A percentile compares a stretch with the other conserved stretches of the same genome.
Evolutionary conservation across 2,113 vertebrate species (phyloP).

Genomic region (Eclectus roratus): DNA sequence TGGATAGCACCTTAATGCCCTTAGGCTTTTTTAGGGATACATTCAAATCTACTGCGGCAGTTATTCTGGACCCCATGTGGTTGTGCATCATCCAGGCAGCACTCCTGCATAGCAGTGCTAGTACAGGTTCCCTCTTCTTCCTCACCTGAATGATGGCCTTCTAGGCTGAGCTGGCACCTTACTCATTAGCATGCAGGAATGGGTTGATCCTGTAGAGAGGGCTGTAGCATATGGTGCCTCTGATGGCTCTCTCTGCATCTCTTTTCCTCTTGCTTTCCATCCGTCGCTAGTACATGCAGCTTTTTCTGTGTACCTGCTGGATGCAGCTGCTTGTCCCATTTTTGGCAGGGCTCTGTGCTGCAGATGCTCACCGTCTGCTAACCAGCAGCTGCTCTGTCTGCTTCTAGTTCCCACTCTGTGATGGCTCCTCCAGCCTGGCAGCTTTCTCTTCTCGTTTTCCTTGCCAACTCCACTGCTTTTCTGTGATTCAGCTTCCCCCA

Average conservation of each 20-base stretch:
- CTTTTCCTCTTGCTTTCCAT: neutral
- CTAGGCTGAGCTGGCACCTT: neutral
- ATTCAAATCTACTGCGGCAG: neutral
- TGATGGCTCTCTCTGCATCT: neutral
- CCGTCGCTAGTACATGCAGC: fast-evolving
- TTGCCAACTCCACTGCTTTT: neutral
- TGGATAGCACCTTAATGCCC: neutral
- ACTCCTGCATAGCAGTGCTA: fast-evolving
- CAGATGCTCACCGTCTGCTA: slow-evolving; percentile 49
- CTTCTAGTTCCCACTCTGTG: neutral
- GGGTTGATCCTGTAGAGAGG: neutral
- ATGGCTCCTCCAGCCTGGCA: neutral
- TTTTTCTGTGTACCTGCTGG: neutral
- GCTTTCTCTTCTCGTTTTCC: neutral
- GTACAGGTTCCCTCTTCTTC: neutral
- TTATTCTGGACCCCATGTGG: fast-evolving
- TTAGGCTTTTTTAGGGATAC: neutral
- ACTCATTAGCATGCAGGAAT: neutral
- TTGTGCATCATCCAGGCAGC: fast-evolving
- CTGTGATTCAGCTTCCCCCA: neutral
- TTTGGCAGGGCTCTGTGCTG: neutral
- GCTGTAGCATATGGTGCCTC: neutral
- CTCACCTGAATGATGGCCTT: neutral
- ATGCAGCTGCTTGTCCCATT: neutral
- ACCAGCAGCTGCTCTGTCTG: slow-evolving; percentile 19